phyloP scores from a whole-genome alignment of 2,888 invertebrate genomes.

The Plusia festucae region DNA sequence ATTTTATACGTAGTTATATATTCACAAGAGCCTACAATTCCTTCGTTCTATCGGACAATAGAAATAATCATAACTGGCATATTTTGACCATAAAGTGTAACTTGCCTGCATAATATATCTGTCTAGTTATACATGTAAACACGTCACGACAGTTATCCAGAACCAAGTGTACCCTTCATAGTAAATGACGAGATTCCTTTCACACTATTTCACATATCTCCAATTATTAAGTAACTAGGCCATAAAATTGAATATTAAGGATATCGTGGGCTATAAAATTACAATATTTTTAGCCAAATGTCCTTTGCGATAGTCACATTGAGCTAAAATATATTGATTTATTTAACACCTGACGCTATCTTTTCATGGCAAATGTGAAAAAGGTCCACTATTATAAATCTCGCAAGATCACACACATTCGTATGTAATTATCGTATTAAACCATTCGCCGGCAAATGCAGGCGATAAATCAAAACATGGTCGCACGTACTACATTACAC shows the following conservation, averaged over 20 bases:
- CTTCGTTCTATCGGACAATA: constrained; percentile 64
- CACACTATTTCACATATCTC: constrained; percentile 34
- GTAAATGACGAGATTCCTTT: constrained; percentile 35
- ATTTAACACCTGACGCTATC: constrained; percentile 25
- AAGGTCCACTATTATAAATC: constrained; percentile 50
- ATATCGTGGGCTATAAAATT: constrained; percentile 11
- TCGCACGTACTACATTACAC: constrained; percentile 61
- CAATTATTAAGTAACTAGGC: constrained; percentile 52
- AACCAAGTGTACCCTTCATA: constrained; percentile 46
- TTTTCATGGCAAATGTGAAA: constrained; percentile 37
- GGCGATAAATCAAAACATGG: constrained; percentile 63
- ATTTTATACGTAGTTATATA: constrained; percentile 70
- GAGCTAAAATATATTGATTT: constrained; percentile 35
- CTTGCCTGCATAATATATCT: constrained; percentile 34
- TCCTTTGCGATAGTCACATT: constrained; percentile 27
- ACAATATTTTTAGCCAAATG: constrained; percentile 27
- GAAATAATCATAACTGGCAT: constrained; percentile 54
- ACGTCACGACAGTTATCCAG: constrained; percentile 23
- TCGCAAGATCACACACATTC: constrained; percentile 51
- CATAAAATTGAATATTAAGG: constrained; percentile 30
- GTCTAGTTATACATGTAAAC: constrained; percentile 36
- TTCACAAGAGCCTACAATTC: constrained; percentile 77
- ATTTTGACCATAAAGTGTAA: constrained; percentile 47
- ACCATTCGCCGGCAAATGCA: constrained; percentile 64
- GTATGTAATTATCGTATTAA: constrained; percentile 53